Evolutionary conservation across 1,140 invertebrate genomes (phyloP).

Genomic region (Ceratosolen fusciceps): DNA sequence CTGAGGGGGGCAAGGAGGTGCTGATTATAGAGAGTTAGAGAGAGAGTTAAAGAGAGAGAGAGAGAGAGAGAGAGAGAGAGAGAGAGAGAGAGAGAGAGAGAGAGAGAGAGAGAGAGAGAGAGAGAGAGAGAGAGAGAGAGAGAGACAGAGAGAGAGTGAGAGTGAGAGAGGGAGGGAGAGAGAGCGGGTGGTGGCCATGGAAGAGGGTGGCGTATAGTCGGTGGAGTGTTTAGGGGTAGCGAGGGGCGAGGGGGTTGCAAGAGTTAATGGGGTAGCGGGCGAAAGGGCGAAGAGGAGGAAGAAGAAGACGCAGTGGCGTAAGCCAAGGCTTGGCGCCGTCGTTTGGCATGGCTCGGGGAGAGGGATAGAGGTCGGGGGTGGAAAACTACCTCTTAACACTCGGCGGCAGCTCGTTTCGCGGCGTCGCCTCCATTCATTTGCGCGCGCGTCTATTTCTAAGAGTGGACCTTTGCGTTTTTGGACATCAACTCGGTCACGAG

Average conservation of each 20-base stretch:
- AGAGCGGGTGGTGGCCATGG: background rate
- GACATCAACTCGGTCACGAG: slow-evolving; percentile 14
- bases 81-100: too few species aligned
- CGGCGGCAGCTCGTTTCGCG: slow-evolving; percentile 33
- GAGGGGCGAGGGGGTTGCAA: slow-evolving; percentile 6
- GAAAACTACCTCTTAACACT: slow-evolving; percentile 59
- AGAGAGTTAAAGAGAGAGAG: too few species aligned
- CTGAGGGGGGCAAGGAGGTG: too few species aligned
- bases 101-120: too few species aligned
- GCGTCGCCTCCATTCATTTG: slow-evolving; percentile 8
- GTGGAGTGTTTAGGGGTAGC: slow-evolving; percentile 29
- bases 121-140: too few species aligned
- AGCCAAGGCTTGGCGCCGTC: background rate
- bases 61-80: too few species aligned
- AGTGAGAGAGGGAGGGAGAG: slow-evolving; percentile 12
- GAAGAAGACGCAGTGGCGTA: slow-evolving; percentile 29
- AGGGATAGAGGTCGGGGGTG: slow-evolving; percentile 1
- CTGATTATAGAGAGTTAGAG: too few species aligned
- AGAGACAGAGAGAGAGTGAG: too few species aligned
- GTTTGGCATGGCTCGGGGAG: too few species aligned
- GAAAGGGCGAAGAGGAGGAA: background rate
- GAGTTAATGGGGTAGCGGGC: slow-evolving; percentile 18
- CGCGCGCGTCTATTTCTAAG: slow-evolving; percentile 25
- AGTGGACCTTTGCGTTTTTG: background rate
- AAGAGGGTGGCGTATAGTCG: too few species aligned